Percentiles rank a stretch among this genome's conserved stretches.
These are phyloP conservation scores for Telmatherina bonti DNA, from an alignment of 2,797 vertebrate genomes.

Conservation along the genomic window DNA sequence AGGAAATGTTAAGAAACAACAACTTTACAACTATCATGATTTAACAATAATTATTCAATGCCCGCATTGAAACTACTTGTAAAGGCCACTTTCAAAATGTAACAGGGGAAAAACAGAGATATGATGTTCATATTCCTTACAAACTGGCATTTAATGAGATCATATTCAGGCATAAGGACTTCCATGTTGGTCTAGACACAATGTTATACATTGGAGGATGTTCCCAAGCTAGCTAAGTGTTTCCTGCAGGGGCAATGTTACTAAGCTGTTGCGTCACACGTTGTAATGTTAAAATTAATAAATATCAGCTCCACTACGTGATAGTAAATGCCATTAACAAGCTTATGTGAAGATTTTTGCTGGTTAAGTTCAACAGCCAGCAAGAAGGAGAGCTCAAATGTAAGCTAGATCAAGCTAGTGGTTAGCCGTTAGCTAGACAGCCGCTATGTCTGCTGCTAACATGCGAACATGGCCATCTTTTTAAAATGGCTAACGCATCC, in stretches of 20 bases:
- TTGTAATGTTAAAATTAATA: neutral
- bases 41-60: no score
- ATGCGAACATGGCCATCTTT: slow-evolving; percentile 68
- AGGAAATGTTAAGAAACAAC: neutral
- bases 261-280: neutral
- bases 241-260: slow-evolving; percentile 1
- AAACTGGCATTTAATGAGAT: neutral
- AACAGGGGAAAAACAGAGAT: neutral
- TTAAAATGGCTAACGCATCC: slow-evolving; percentile 52
- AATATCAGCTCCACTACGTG: neutral
- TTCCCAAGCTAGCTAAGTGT: slow-evolving; percentile 1
- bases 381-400: neutral
- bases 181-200: neutral
- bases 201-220: neutral
- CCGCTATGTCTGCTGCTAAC: slow-evolving; percentile 36
- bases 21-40: neutral
- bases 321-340: neutral
- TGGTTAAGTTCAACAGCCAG: neutral
- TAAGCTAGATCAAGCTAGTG: slow-evolving; percentile 17
- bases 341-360: neutral
- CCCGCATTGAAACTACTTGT: neutral
- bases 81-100: no score
- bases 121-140: neutral
- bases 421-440: slow-evolving; percentile 24
- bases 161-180: neutral